These are phyloP conservation scores for Arge pagana DNA, from an alignment of 2,888 invertebrate genomes.

Conservation along the genomic window DNA sequence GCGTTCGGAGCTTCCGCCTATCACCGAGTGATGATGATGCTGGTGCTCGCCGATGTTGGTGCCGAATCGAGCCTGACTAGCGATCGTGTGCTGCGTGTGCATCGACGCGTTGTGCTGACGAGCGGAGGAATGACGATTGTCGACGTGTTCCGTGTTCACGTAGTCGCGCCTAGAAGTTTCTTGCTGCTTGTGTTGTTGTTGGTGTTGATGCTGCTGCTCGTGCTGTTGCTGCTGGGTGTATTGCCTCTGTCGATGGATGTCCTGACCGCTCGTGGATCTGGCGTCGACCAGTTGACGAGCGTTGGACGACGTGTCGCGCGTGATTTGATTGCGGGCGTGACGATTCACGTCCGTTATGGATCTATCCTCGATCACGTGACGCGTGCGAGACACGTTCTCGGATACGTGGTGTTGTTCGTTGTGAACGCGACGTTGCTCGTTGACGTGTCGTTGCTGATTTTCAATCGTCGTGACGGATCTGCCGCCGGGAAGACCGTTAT, in stretches of 20 bases:
- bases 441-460: constrained; percentile 32
- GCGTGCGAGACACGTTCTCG: constrained; percentile 26
- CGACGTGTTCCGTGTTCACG: constrained; percentile 43
- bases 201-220: constrained; percentile 16
- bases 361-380: constrained; percentile 34
- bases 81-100: constrained; percentile 53
- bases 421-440: constrained; percentile 27
- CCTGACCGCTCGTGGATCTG: constrained; percentile 30
- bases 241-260: constrained; percentile 21
- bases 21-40: constrained; percentile 55
- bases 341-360: constrained; percentile 27
- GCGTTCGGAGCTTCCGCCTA: constrained; percentile 42
- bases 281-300: constrained; percentile 36
- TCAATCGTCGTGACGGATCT: constrained; percentile 23
- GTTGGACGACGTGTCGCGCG: constrained; percentile 26
- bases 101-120: constrained; percentile 27
- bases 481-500: constrained; percentile 6
- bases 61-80: constrained; percentile 56
- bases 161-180: constrained; percentile 44
- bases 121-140: constrained; percentile 33
- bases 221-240: constrained; percentile 32
- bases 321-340: constrained; percentile 23
- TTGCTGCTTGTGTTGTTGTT: constrained; percentile 28
- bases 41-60: constrained; percentile 29
- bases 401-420: constrained; percentile 31